Conservation (phyloP, 92 coral and sea anemone genomes). For the Actinostola sp. region DNA sequence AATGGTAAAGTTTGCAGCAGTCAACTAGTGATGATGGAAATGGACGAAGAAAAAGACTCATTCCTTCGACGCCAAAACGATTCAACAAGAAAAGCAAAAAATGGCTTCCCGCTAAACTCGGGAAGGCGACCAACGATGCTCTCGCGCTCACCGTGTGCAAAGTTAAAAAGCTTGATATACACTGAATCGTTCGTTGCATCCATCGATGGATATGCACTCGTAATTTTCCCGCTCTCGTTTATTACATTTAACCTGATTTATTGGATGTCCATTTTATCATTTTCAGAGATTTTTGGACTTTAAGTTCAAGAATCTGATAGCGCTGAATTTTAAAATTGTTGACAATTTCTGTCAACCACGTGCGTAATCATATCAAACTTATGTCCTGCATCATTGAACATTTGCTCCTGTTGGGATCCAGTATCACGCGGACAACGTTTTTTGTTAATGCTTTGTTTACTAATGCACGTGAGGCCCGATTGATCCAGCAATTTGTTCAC, state of each 20-base stretch:
- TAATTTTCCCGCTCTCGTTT: conserved; percentile 79
- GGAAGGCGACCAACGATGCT: background rate
- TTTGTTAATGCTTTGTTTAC: too few species aligned
- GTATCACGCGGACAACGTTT: too few species aligned
- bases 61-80: background rate
- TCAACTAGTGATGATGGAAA: conserved; percentile 57
- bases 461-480: too few species aligned
- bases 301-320: too few species aligned
- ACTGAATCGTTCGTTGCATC: conserved; percentile 63
- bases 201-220: conserved; percentile 79
- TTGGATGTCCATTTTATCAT: conserved; percentile 60
- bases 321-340: too few species aligned
- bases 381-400: too few species aligned
- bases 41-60: conserved; percentile 24
- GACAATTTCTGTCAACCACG: too few species aligned
- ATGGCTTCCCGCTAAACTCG: background rate
- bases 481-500: too few species aligned
- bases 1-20: conserved; percentile 28
- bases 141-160: background rate
- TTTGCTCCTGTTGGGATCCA: too few species aligned
- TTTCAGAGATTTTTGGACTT: conserved; percentile 22
- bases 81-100: background rate
- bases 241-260: conserved; percentile 69
- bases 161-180: conserved; percentile 44
- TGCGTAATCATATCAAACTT: too few species aligned